Percentiles rank a stretch among this genome's conserved stretches.
These are phyloP conservation scores for Alectoris magna DNA, from an alignment of 2,797 vertebrate species.

Conservation along the genomic window DNA sequence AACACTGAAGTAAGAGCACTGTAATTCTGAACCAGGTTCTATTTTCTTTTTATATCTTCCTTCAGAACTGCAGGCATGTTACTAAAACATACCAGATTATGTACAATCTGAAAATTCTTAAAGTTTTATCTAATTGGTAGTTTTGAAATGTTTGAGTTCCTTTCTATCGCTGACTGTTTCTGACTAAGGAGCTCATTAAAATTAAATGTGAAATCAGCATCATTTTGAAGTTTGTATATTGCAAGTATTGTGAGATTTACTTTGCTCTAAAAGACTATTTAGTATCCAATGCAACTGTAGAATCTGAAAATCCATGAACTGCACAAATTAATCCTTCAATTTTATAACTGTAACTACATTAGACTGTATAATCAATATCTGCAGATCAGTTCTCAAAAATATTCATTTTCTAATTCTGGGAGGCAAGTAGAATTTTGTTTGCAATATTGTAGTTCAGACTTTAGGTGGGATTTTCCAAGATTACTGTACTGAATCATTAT, in stretches of 20 bases:
- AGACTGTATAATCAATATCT: slow-evolving; percentile 2
- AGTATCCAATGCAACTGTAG: neutral
- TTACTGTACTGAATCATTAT: slow-evolving; percentile 11
- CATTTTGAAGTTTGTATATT: neutral
- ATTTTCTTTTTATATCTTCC: neutral
- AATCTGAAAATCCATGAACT: neutral
- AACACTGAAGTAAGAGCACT: neutral
- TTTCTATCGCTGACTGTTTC: neutral
- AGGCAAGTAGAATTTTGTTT: slow-evolving; percentile 32
- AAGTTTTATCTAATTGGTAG: neutral
- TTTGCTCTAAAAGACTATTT: neutral
- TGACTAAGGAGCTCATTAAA: neutral
- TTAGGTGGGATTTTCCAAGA: neutral
- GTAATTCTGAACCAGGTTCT: neutral
- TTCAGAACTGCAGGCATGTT: neutral
- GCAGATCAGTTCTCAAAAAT: neutral
- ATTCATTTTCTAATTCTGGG: slow-evolving; percentile 3
- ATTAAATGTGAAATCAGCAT: neutral
- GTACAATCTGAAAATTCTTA: neutral
- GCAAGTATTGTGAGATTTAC: neutral
- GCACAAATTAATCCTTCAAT: neutral
- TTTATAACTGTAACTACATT: neutral
- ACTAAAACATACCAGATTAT: neutral
- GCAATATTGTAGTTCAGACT: neutral
- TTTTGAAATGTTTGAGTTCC: accelerated